Conservation (phyloP, 2,797 vertebrate genomes). For the Poecilia velifera region DNA sequence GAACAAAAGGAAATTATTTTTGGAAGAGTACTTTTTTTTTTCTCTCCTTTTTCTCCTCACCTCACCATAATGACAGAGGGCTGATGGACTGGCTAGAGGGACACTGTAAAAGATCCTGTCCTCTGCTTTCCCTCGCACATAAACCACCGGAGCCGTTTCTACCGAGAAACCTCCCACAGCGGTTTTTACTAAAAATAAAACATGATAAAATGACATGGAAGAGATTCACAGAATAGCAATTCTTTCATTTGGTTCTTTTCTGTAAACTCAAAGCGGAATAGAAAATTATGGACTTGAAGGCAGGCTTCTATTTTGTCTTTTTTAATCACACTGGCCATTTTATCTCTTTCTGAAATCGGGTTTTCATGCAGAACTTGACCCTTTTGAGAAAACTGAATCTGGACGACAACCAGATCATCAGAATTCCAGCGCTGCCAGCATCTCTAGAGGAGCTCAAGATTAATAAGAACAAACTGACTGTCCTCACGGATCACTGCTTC, state of each 20-base stretch:
- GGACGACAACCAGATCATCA: conserved; percentile 78
- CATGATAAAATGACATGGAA: conserved; percentile 52
- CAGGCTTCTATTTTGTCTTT: conserved; percentile 27
- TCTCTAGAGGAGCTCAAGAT: conserved; percentile 84
- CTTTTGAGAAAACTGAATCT: conserved; percentile 81
- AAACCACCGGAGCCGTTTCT: conserved; percentile 47
- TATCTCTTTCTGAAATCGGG: conserved; percentile 11
- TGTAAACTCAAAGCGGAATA: conserved; percentile 36
- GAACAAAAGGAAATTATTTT: conserved; percentile 68
- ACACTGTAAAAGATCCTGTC: conserved; percentile 47
- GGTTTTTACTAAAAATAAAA: conserved; percentile 63
- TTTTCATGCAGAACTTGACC: conserved; percentile 78
- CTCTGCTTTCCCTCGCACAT: conserved; percentile 60
- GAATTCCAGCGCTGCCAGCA: conserved; percentile 75
- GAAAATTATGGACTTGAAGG: conserved; percentile 45
- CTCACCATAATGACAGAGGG: conserved; percentile 72
- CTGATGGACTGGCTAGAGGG: conserved; percentile 57
- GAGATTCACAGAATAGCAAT: conserved; percentile 41
- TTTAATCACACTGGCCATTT: conserved; percentile 29
- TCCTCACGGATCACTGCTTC: conserved; percentile 72
- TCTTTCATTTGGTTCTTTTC: conserved; percentile 47
- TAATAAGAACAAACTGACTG: conserved; percentile 76
- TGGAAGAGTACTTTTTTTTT: conserved; percentile 40
- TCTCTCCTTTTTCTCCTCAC: conserved; percentile 40
- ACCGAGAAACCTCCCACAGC: conserved; percentile 42